Base-by-base conservation (phyloP, 1,140 invertebrate species). In the Drosophila teissieri region DNA sequence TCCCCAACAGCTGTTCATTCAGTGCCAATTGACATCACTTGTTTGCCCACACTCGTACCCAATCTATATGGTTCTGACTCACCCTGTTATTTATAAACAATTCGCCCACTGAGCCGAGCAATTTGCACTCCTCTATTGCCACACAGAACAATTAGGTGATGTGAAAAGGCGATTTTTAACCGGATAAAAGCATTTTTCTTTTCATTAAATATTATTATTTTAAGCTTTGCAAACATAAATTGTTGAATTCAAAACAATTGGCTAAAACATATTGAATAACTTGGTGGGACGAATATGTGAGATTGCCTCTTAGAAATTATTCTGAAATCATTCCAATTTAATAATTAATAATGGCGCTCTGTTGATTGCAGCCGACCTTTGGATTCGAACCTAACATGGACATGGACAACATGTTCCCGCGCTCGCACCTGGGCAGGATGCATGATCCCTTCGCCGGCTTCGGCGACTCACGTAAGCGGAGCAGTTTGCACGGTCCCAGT, bases 391-490 rank as follows among this genome's bases (percentile, higher is more conserved):
- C 91, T n/a, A 82, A 91, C 54, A 89, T 92, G 77, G 91, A 91
- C 55, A 91, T 91, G 78, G 91, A 92, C 49, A 86, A 88, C 64
- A 91, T 91, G 86, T 91, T 91, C 45, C 73, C 86, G 27, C 90
- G 91, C 39, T 83, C 82, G 7, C 90, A 86, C 8, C 52, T 92
- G 42, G 82, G 93, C 31, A 92, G 94, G 55, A 92, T 93, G 61
- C 92, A 93, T 44, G 93, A 93, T 72, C 92, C 93, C 69, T 91
- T 91, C 44, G 92, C 92, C 60, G 73, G 80, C 46, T 94, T 94
- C 92, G 93, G 93, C 34, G 93, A 93, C 58, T 78, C 89, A 89
- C 92, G 94, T 83, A 94, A 94, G 92, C 92, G 93, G 56, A 91
- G 93, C 52, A 93, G 93, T 84, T 89, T 88, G 57, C 93, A 93